Evolutionary conservation across 2,797 vertebrate species (phyloP), one percentile per base, ranked within the genome.

Genomic region (Esox masquinongy): DNA sequence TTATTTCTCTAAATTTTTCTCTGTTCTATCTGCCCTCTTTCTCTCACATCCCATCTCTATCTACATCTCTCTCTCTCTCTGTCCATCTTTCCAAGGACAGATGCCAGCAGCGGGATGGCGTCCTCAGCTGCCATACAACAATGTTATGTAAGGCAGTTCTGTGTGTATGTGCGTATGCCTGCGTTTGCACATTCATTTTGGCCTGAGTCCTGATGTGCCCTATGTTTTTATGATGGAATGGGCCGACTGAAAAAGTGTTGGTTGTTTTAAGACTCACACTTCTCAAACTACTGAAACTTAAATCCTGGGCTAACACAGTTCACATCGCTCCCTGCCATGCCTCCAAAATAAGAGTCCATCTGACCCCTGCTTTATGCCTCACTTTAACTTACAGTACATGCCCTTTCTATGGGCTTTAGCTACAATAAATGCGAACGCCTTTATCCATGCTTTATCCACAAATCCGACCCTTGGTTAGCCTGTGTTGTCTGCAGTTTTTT

Each of bases 71-170:
- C 83, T 86, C 87, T 88, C 84, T 88, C 85, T 82, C 81, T 80
- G 79, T 90, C 90, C 88, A 91, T 89, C 80, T 83, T 87, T 88
- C 85, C 90, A 82, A 90, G 81, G 80, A 88, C 89, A 91, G 92
- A 90, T 86, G 88, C 89, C 88, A 91, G 88, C 85, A 84, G 91
- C 88, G 74, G 81, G 82, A 85, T 89, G 84, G 85, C 89, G 90
- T 89, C 90, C 88, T 92, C 91, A 91, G 88, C 89, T 86, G 86
- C 91, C 91, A 90, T 90, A 91, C 87, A 85, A 86, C 83, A 80
- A 77, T 70, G 85, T 92, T 91, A 89, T 81, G 80, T 91, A 90
- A 91, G 79, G 84, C 76, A 75, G 53, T 61, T 78, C 77, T 83
- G 80, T 79, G 74, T 71, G 49, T 72, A 67, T 83, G 81, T 79